These are phyloP conservation scores for Stigmatopora argus DNA, from an alignment of 2,113 vertebrate species.

Conservation along the genomic window DNA sequence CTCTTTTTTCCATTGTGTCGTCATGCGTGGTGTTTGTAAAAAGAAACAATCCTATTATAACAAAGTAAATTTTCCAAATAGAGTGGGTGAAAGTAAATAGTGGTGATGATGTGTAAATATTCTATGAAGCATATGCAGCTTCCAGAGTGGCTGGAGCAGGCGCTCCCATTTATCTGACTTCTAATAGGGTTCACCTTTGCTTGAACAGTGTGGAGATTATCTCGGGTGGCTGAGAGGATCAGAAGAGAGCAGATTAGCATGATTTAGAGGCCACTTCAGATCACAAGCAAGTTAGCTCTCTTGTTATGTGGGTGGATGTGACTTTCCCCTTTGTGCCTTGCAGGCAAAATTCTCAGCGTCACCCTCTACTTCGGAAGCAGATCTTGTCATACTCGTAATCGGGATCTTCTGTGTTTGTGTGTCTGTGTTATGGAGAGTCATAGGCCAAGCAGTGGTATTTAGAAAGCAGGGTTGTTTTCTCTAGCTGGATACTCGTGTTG, in stretches of 20 bases:
- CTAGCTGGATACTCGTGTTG: slow-evolving; percentile 46
- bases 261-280: slow-evolving; percentile 54
- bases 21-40: neutral
- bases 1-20: neutral
- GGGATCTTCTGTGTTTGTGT: slow-evolving; percentile 18
- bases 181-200: slow-evolving; percentile 66
- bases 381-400: slow-evolving; percentile 29
- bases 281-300: slow-evolving; percentile 10
- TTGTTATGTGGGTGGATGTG: slow-evolving; percentile 13
- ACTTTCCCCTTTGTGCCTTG: slow-evolving; percentile 18
- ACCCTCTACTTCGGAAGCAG: slow-evolving; percentile 32
- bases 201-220: slow-evolving; percentile 53
- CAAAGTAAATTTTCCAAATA: neutral
- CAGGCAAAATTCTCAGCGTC: slow-evolving; percentile 22
- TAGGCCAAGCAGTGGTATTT: slow-evolving; percentile 55
- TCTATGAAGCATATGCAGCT: slow-evolving; percentile 26
- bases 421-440: slow-evolving; percentile 38
- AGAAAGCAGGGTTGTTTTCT: slow-evolving; percentile 57
- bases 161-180: slow-evolving; percentile 51
- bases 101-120: neutral
- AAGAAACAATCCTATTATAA: neutral
- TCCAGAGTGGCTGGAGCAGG: slow-evolving; percentile 30
- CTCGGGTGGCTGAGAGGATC: slow-evolving; percentile 44
- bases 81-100: neutral
- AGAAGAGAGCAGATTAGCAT: slow-evolving; percentile 49